phyloP scores from a whole-genome alignment of 2,797 vertebrate genomes.

The Falco biarmicus region DNA sequence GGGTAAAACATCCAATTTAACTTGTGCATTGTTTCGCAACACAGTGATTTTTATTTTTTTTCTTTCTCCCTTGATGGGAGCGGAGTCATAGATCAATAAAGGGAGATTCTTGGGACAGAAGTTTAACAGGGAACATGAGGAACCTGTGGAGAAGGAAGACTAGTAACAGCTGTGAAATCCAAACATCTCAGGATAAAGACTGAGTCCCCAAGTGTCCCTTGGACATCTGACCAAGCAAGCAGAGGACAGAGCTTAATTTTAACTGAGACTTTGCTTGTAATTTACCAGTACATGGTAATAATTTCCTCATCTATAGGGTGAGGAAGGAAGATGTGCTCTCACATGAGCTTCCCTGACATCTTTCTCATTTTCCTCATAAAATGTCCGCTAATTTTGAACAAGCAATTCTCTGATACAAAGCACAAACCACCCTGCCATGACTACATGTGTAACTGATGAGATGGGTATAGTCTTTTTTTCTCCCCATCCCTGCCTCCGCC shows the following conservation, averaged over 20 bases:
- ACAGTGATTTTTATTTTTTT: neutral
- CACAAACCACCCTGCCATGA: neutral
- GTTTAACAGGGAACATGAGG: neutral
- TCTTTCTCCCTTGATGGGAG: neutral
- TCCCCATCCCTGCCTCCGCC: too few relatives aligned
- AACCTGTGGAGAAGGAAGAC: neutral
- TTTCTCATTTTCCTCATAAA: neutral
- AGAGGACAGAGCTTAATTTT: neutral
- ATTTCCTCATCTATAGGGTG: neutral
- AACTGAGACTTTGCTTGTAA: neutral
- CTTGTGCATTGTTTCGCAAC: neutral
- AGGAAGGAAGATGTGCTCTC: neutral
- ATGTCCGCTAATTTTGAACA: neutral
- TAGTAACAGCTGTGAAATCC: neutral
- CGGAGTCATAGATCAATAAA: neutral
- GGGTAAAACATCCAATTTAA: neutral
- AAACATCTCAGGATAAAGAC: neutral
- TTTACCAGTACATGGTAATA: neutral
- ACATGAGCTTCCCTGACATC: neutral
- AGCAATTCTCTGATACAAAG: neutral
- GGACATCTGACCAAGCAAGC: neutral
- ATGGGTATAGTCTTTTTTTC: neutral
- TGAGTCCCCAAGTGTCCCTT: neutral
- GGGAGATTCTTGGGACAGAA: neutral
- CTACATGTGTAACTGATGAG: slow-evolving; percentile 46